Evolutionary conservation across 2,888 invertebrate species (phyloP), one percentile per base, ranked within the genome.

Genomic region (Psylliodes chrysocephalus): DNA sequence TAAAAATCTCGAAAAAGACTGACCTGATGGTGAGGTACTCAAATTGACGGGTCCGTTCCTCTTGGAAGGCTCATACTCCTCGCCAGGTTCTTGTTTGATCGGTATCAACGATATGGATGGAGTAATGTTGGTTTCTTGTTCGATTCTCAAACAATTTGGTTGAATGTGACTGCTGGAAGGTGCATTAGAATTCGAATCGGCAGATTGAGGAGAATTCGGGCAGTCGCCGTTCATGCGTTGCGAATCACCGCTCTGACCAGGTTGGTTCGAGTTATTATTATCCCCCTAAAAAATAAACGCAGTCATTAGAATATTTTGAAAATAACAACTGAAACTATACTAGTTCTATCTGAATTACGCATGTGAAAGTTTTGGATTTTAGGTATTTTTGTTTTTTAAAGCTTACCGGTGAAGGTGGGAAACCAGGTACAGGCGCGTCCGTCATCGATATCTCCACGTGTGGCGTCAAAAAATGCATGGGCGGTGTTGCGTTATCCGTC

Each of bases 381-480:
- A n/a, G n/a, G n/a, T n/a, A n/a, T n/a, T n/a, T n/a, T n/a, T n/a
- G n/a, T n/a, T n/a, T n/a, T n/a, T n/a, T n/a, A n/a, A n/a, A n/a
- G n/a, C 74, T 77, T 78, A 82, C 82, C 76, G 86, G 84, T 18
- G 85, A 84, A 0, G 87, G 87, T 52, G 88, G 87, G 75, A 86
- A 88, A 1, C 81, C 81, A 35, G 88, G 87, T 75, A 90, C 90
- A 71, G 91, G 91, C 66, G 91, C 90, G 78, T 93, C 93, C 14
- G 92, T 91, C 89, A 94, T 92, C 38, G 93, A 94, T 80, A 95
- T 94, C 84, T 95, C 94, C 30, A 95, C 94, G 74, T 95, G 95
- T 4, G 95, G 95, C 33, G 94, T 94, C 38, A 95, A 85, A 79
- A 94, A 95, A 82, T 95, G 94, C 93, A 94, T 94, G 0, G 94